Evolutionary conservation across 1,140 invertebrate species (phyloP).

Genomic region (Proctacanthus coquilletti): DNA sequence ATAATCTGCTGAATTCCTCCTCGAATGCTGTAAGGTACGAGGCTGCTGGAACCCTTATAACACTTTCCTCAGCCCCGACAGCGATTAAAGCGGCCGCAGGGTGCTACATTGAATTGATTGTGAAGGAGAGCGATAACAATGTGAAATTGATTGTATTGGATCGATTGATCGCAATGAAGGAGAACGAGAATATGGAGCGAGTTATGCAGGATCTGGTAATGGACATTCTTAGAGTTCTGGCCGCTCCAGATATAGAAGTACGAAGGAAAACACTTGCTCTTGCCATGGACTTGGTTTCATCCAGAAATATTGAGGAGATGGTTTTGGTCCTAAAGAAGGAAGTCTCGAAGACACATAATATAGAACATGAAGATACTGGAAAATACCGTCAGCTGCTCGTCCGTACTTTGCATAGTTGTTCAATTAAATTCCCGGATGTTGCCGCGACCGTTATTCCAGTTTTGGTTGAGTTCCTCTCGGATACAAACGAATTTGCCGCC

Average conservation of each 20-base stretch:
- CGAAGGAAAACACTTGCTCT: slow-evolving; percentile 73
- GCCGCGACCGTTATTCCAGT: slow-evolving; percentile 87
- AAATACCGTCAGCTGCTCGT: slow-evolving; percentile 94
- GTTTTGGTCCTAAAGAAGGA: slow-evolving; percentile 89
- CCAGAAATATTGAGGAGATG: slow-evolving; percentile 92
- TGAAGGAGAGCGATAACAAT: slow-evolving; percentile 99
- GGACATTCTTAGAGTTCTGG: slow-evolving; percentile 91
- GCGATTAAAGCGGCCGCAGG: slow-evolving; percentile 94
- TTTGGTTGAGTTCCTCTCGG: slow-evolving; percentile 89
- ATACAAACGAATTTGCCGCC: slow-evolving; percentile 86
- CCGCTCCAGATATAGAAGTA: slow-evolving; percentile 89
- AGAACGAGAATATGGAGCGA: slow-evolving; percentile 73
- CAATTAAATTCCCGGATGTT: slow-evolving; percentile 95
- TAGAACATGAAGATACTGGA: slow-evolving; percentile 88
- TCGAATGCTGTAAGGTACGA: slow-evolving; percentile 96
- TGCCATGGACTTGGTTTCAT: slow-evolving; percentile 84
- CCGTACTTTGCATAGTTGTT: slow-evolving; percentile 84
- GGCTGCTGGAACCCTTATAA: slow-evolving; percentile 99
- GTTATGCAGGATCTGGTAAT: slow-evolving; percentile 95
- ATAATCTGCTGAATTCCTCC: slow-evolving; percentile 90
- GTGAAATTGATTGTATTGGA: slow-evolving; percentile 98
- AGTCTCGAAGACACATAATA: slow-evolving; percentile 78
- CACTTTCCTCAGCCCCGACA: slow-evolving; percentile 87
- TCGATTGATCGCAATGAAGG: slow-evolving; percentile 77
- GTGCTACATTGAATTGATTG: slow-evolving; percentile 96